Evolutionary conservation across 2,888 invertebrate genomes (phyloP).

Genomic region (Torymus tubicola): DNA sequence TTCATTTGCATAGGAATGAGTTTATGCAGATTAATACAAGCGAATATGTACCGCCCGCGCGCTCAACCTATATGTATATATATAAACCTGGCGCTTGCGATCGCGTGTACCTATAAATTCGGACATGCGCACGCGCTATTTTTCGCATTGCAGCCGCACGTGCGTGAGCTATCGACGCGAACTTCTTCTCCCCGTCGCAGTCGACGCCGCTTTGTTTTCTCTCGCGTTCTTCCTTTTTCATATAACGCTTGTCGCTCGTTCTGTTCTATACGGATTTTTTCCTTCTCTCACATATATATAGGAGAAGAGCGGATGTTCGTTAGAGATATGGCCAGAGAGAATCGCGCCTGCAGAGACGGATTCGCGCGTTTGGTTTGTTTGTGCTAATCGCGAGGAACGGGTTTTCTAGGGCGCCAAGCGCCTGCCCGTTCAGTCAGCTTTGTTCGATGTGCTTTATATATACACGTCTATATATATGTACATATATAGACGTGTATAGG

Average conservation of each 20-base stretch:
- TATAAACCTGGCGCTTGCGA: background rate
- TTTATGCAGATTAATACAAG: slow-evolving; percentile 75
- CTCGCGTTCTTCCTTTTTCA: background rate
- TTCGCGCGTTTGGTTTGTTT: slow-evolving; percentile 1
- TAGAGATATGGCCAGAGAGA: too few relatives aligned
- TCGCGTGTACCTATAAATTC: slow-evolving; percentile 55
- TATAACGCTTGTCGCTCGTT: too few relatives aligned
- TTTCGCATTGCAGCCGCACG: background rate
- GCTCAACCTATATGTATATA: background rate
- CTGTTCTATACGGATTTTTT: too few relatives aligned
- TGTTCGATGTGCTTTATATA: background rate
- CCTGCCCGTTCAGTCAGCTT: background rate
- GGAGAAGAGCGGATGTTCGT: too few relatives aligned
- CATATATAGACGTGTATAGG: too few relatives aligned
- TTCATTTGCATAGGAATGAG: slow-evolving; percentile 72
- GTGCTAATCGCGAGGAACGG: slow-evolving; percentile 40
- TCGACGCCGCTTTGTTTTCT: background rate
- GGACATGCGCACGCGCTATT: slow-evolving; percentile 24
- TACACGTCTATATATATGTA: too few relatives aligned
- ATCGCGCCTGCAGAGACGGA: too few relatives aligned
- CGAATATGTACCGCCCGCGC: slow-evolving; percentile 60
- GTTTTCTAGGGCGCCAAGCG: slow-evolving; percentile 8
- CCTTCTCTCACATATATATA: too few relatives aligned
- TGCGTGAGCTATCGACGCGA: slow-evolving; percentile 1
- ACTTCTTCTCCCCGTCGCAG: background rate